phyloP scores from a whole-genome alignment of 2,888 invertebrate genomes.

The Trichopoda pennipes region DNA sequence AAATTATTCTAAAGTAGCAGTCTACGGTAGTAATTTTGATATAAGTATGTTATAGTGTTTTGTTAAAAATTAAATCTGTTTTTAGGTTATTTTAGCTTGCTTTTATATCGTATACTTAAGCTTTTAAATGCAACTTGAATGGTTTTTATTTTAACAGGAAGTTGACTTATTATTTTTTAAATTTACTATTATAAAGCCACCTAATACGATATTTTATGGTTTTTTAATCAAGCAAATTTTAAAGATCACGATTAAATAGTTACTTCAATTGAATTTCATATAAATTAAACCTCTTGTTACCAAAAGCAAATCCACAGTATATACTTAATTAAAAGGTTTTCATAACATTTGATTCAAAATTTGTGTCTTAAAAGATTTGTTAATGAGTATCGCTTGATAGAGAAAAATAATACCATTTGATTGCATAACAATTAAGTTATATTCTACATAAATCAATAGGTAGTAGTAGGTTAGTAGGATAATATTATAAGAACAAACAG shows the following conservation, averaged over 20 bases:
- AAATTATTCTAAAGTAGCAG: slow-evolving; percentile 56
- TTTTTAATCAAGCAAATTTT: background rate
- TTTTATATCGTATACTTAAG: slow-evolving; percentile 60
- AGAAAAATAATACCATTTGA: no score
- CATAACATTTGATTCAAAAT: background rate
- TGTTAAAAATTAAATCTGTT: slow-evolving; percentile 15
- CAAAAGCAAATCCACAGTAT: background rate
- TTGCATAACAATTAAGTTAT: no score
- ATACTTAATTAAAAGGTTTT: background rate
- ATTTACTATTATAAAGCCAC: background rate
- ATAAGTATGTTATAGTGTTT: slow-evolving; percentile 42
- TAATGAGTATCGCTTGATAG: no score
- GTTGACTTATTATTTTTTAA: slow-evolving; percentile 4
- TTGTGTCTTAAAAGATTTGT: background rate
- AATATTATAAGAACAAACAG: background rate
- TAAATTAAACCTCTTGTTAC: background rate
- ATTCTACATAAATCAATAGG: no score
- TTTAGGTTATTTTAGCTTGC: slow-evolving; percentile 54
- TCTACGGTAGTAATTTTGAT: slow-evolving; percentile 51
- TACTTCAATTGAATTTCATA: background rate
- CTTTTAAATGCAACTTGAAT: slow-evolving; percentile 63
- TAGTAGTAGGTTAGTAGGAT: no score
- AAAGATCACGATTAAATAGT: background rate
- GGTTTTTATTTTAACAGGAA: slow-evolving; percentile 33
- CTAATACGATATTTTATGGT: background rate